These are phyloP conservation scores for Diachasmimorpha longicaudata DNA, from an alignment of 1,140 invertebrate genomes.

Conservation along the genomic window DNA sequence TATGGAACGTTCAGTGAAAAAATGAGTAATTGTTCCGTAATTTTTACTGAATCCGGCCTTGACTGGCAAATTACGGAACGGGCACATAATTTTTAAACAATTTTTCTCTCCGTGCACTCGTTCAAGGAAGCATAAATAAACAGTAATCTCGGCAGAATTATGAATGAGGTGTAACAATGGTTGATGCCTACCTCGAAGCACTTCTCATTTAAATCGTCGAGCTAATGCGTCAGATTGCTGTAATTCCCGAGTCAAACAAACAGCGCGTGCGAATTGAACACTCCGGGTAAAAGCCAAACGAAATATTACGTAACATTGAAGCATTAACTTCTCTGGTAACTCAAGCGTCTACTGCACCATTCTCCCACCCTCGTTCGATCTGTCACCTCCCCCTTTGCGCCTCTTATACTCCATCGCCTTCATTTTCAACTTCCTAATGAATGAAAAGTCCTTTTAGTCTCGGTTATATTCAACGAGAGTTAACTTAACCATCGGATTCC, in stretches of 20 bases:
- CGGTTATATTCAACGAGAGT: neutral
- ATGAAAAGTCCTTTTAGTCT: slow-evolving; percentile 23
- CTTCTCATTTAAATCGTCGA: neutral
- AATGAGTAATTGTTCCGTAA: too few species aligned
- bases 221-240: slow-evolving; percentile 3
- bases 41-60: too few species aligned
- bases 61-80: too few species aligned
- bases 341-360: neutral
- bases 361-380: slow-evolving; percentile 26
- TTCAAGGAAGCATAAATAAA: neutral
- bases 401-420: neutral
- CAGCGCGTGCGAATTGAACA: slow-evolving; percentile 15
- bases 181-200: neutral
- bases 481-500: neutral
- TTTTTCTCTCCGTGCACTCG: neutral
- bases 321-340: slow-evolving; percentile 27
- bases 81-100: too few species aligned
- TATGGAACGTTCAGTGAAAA: too few species aligned
- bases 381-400: slow-evolving; percentile 5
- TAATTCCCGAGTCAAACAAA: neutral
- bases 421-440: slow-evolving; percentile 20
- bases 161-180: neutral
- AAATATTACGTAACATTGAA: slow-evolving; percentile 39
- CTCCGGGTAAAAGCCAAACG: slow-evolving; percentile 38
- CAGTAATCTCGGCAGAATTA: neutral